phyloP scores from a whole-genome alignment of 2,888 invertebrate genomes.

The Acleris laterana region DNA sequence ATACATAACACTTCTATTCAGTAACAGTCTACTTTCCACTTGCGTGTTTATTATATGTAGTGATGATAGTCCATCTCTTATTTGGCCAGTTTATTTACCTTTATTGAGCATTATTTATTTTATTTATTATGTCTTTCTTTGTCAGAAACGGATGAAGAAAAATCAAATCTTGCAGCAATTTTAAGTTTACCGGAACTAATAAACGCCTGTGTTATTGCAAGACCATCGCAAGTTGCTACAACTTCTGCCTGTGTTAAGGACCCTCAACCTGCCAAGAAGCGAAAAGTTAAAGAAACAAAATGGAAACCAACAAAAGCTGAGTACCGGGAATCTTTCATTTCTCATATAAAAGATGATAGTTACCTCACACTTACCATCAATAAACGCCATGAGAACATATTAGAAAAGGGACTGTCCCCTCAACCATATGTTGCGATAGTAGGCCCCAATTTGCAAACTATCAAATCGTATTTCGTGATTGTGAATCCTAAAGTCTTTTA shows the following conservation, averaged over 20 bases:
- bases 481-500: constrained; percentile 9
- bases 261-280: constrained; percentile 1
- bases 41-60: background rate
- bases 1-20: background rate
- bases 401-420: constrained; percentile 3
- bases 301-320: constrained; percentile 11
- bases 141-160: constrained; percentile 10
- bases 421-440: constrained; percentile 26
- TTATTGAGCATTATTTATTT: background rate
- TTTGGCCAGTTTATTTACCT: background rate
- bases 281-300: constrained; percentile 3
- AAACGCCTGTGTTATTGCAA: constrained; percentile 7
- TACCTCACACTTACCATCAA: background rate
- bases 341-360: constrained; percentile 6
- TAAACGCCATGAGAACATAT: background rate
- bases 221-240: constrained; percentile 1
- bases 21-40: no score
- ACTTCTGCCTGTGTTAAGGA: background rate
- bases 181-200: constrained; percentile 5
- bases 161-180: constrained; percentile 6
- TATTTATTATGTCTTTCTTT: background rate
- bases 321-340: constrained; percentile 10
- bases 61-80: background rate
- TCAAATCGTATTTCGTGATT: constrained; percentile 13
- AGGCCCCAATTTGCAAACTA: constrained; percentile 3